Evolutionary conservation across 2,888 invertebrate species (phyloP), one percentile per base, ranked within the genome.

Genomic region (Monopis laevigella): DNA sequence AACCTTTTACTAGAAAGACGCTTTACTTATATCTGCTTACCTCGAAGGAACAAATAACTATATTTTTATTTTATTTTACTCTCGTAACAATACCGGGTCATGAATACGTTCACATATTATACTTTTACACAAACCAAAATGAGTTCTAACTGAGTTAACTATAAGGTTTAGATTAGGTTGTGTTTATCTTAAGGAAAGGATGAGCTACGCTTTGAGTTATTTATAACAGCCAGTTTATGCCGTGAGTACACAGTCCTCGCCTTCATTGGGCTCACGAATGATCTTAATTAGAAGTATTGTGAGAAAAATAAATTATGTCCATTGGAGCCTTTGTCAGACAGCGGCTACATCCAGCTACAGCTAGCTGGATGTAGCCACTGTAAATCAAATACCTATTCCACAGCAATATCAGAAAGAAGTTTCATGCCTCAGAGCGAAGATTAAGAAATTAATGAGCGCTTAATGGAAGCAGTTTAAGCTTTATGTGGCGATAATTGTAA

Each of bases 261-360:
- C 60, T 63, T 63, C 69, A 63, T 69, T 62, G 64, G 62, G 46
- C 65, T 62, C 68, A 70, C 70, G 73, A 69, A 69, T 72, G 72
- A 74, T 74, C 78, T 75, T 77, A 77, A 77, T 78, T 75, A 78
- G 74, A 75, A 72, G 71, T 66, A 75, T 77, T 77, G 75, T 78
- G 57, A 47, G 56, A 58, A 60, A 61, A 54, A 65, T 73, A 73
- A 74, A 69, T 71, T 70, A 75, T 68, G 59, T 51, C 55, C 52
- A 56, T 56, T 53, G 61, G 54, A 46, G 57, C n/a, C 65, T 61
- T 63, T 65, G 30, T 41, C 19, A 19, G 53, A 48, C 51, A 46
- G 50, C 49, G 48, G 49, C 56, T 52, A 52, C 52, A 49, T 45
- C 51, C 45, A 40, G 42, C 46, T 46, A 42, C 43, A 45, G 46